Base-by-base conservation (phyloP, 2,797 vertebrate genomes). In the Champsocephalus gunnari region DNA sequence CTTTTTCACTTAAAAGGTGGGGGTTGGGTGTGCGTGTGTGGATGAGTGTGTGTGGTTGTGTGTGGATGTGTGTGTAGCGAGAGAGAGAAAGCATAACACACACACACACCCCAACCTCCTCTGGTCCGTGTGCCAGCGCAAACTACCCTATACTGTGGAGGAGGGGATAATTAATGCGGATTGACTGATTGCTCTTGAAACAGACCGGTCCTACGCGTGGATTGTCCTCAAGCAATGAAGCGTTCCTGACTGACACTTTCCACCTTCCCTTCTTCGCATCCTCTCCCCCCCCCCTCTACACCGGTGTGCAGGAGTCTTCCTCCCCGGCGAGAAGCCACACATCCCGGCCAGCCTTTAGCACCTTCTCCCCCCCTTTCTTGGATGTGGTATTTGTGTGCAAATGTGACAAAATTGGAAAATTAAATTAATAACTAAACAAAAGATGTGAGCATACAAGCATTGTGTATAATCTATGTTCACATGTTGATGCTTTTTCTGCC, bases 131-230 rank as follows among this genome's bases (percentile, higher is more conserved):
- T 92, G 92, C 89, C 92, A 92, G 89, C 79, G 77, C 87, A 75
- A 89, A 85, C 89, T 90, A 82, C 86, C 85, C 85, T 88, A 84
- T 89, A 77, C 56, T 28, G 57, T 43, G 54, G 19, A 5, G 11
- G 6, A 44, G 10, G 34, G 91, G 94, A 92, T 95, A 95, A 96
- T 96, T 95, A 96, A 96, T 95, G 95, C 93, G 91, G 94, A 95
- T 95, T 95, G 96, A 96, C 95, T 96, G 96, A 96, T 96, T 95
- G 94, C 95, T 96, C 95, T 96, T 94, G 95, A 96, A 95, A 95
- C 94, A 94, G 94, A 94, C 94, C 93, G 92, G 94, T 94, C 95
- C 95, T 91, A 93, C 89, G 83, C 91, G 90, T 85, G 92, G 93
- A 95, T 96, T 95, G 94, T 95, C 91, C 87, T 85, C 90, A 89